Evolutionary conservation across 2,797 vertebrate genomes (phyloP).

Genomic region (Brotula barbata): DNA sequence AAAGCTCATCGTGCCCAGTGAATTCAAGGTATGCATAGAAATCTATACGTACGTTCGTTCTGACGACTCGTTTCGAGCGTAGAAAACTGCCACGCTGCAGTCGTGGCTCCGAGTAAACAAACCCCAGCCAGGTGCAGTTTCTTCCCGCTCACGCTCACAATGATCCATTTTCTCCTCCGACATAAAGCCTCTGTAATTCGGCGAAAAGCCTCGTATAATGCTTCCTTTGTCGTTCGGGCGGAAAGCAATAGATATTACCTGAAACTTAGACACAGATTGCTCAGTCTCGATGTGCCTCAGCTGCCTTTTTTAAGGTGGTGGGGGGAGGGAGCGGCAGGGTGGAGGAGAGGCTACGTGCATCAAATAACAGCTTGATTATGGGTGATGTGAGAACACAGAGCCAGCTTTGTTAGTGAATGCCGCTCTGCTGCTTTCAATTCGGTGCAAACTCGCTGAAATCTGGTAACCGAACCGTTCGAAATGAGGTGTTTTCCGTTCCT

Average conservation of each 20-base stretch:
- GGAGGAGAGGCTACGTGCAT: constrained; percentile 42
- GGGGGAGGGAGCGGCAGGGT: constrained; percentile 21
- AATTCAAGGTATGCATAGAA: constrained; percentile 89
- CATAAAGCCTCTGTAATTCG: constrained; percentile 39
- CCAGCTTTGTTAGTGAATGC: constrained; percentile 61
- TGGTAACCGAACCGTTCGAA: background rate
- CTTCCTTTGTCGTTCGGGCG: constrained; percentile 51
- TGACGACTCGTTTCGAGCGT: too few relatives aligned
- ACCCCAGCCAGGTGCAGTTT: constrained; percentile 25
- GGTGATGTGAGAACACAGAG: constrained; percentile 65
- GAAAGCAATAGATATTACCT: constrained; percentile 42
- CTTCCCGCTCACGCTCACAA: constrained; percentile 45
- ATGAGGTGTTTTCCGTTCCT: background rate
- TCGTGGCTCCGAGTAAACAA: too few relatives aligned
- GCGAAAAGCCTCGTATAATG: constrained; percentile 50
- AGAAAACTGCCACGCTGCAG: too few relatives aligned
- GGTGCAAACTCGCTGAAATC: constrained; percentile 14
- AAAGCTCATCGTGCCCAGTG: constrained; percentile 95
- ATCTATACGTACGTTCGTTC: too few relatives aligned
- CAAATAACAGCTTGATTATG: constrained; percentile 63
- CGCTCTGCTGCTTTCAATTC: constrained; percentile 21
- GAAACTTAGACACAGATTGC: constrained; percentile 45
- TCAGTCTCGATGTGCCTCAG: constrained; percentile 39
- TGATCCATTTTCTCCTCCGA: constrained; percentile 37
- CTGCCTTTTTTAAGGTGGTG: constrained; percentile 13